These are phyloP conservation scores for Coracopsis vasa DNA, from an alignment of 2,113 vertebrate genomes.

Conservation along the genomic window DNA sequence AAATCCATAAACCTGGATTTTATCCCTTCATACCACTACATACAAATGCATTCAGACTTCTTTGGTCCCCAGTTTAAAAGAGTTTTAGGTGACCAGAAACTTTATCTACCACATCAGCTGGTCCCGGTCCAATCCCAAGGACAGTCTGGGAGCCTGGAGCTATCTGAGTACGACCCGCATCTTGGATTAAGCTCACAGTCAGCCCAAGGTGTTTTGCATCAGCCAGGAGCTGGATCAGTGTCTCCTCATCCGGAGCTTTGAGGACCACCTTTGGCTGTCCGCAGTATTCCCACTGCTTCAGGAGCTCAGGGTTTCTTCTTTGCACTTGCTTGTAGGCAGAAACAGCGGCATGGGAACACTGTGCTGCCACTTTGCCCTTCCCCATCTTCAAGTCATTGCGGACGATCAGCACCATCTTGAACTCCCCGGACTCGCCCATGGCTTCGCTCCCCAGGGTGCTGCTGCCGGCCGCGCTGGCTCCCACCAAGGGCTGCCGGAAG, in stretches of 20 bases:
- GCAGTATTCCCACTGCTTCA: slow-evolving; percentile 93
- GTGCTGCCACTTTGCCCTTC: slow-evolving; percentile 93
- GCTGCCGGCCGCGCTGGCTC: rapidly evolving
- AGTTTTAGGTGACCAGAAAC: slow-evolving; percentile 94
- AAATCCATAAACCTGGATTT: neutral
- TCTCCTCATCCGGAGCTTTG: slow-evolving; percentile 86
- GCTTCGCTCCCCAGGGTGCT: slow-evolving; percentile 50
- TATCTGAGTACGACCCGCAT: slow-evolving; percentile 95
- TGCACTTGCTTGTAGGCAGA: slow-evolving; percentile 90
- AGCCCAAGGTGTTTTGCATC: slow-evolving; percentile 85
- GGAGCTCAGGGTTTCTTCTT: slow-evolving; percentile 84
- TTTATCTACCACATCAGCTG: slow-evolving; percentile 84
- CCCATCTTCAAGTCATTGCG: slow-evolving; percentile 96
- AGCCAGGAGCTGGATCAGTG: slow-evolving; percentile 80
- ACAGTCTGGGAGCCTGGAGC: slow-evolving; percentile 92
- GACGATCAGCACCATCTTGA: slow-evolving; percentile 93
- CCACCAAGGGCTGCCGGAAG: neutral
- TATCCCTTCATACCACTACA: neutral
- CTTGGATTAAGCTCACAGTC: slow-evolving; percentile 91
- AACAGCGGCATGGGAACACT: slow-evolving; percentile 94
- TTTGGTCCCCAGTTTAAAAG: slow-evolving; percentile 70
- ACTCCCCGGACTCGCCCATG: slow-evolving; percentile 89
- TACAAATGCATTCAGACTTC: neutral
- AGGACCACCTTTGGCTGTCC: slow-evolving; percentile 97
- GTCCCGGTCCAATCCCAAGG: slow-evolving; percentile 90